Conservation (phyloP, 2,888 invertebrate genomes). For the Cyclophora punctaria region DNA sequence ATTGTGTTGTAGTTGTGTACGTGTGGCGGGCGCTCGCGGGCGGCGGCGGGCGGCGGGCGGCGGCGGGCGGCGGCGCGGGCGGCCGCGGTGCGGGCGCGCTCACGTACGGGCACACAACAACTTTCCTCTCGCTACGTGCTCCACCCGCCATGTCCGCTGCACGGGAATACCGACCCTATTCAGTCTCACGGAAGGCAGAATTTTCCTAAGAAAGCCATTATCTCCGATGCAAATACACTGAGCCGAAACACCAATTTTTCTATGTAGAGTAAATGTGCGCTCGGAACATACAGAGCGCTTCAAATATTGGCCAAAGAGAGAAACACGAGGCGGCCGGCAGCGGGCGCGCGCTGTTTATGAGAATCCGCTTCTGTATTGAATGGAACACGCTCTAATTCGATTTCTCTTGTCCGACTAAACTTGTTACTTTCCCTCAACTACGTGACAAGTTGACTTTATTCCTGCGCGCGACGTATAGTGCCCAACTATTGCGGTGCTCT, state of each 20-base stretch:
- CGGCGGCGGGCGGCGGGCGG: no score
- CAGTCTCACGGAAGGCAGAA: conserved; percentile 1
- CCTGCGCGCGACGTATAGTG: no score
- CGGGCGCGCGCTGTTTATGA: neutral
- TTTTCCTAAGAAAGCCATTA: conserved; percentile 2
- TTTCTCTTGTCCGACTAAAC: no score
- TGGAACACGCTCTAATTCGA: no score
- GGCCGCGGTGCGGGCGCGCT: neutral
- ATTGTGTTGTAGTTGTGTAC: conserved; percentile 16
- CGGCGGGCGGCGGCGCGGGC: no score
- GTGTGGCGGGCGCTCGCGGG: neutral
- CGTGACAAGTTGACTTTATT: no score
- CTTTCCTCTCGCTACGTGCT: conserved; percentile 19
- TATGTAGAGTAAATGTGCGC: conserved; percentile 12
- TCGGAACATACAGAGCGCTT: conserved; percentile 4
- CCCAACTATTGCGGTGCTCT: no score
- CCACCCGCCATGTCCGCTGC: conserved; percentile 1
- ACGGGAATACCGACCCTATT: conserved; percentile 7
- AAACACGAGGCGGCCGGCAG: conserved; percentile 3
- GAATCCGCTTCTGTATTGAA: no score
- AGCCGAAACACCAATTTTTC: conserved; percentile 14
- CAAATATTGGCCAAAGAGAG: conserved; percentile 14
- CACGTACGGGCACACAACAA: conserved; percentile 20
- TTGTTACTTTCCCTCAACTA: no score
- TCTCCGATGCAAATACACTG: conserved; percentile 14